A percentile compares a stretch with the other conserved stretches of the same genome.
phyloP scores from a whole-genome alignment of 2,888 invertebrate species.

The Papilio protenor region DNA sequence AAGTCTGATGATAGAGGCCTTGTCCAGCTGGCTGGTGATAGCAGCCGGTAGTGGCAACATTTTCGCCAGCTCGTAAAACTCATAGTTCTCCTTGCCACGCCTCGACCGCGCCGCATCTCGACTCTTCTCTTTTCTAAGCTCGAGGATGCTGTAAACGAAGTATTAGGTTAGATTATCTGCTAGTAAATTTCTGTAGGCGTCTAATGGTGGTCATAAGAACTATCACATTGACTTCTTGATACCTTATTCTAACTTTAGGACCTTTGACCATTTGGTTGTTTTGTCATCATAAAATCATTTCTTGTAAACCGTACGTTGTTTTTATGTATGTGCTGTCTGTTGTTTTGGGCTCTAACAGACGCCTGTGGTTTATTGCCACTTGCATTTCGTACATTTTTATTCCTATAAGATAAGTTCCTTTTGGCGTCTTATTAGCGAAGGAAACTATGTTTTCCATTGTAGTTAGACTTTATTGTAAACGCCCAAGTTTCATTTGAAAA shows the following conservation, averaged over 20 bases:
- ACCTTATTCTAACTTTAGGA: neutral
- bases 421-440: neutral
- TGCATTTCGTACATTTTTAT: too few relatives aligned
- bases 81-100: constrained; percentile 97
- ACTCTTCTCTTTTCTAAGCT: constrained; percentile 96
- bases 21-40: constrained; percentile 97
- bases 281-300: neutral
- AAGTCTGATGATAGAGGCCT: constrained; percentile 97
- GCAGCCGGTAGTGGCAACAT: constrained; percentile 96
- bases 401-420: neutral
- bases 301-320: neutral
- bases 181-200: constrained; percentile 7
- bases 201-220: neutral
- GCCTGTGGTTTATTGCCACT: neutral
- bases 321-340: neutral
- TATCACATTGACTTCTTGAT: neutral
- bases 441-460: neutral
- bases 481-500: neutral
- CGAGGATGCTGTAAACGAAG: constrained; percentile 91
- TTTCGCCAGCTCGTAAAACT: constrained; percentile 98
- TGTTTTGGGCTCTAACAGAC: neutral
- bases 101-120: constrained; percentile 96
- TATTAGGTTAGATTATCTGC: constrained; percentile 53
- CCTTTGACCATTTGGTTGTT: neutral
- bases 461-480: neutral